Conservation (phyloP, 2,797 vertebrate species). For the Heteromormyrus szaboi region DNA sequence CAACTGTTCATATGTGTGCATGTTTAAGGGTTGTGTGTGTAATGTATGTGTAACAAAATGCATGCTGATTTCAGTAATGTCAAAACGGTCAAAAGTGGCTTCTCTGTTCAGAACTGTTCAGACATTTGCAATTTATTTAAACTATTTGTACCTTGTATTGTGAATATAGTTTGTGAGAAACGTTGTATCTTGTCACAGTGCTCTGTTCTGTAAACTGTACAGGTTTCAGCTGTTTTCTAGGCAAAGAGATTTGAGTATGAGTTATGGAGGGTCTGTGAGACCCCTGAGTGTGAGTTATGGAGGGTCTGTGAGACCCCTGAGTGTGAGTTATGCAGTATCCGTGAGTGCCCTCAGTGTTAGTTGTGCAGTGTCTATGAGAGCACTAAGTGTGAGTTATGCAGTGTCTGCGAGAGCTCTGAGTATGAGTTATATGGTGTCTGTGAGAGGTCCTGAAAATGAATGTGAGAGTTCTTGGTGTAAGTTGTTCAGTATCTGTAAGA, state of each 20-base stretch:
- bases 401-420: not conserved
- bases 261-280: not conserved
- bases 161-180: not conserved
- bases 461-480: not conserved
- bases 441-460: conserved; percentile 36
- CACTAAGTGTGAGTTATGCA: not conserved
- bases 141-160: not conserved
- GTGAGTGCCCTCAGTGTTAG: not conserved
- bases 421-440: conserved; percentile 29
- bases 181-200: not conserved
- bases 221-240: not conserved
- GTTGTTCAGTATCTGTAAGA: not conserved
- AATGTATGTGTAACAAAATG: not conserved
- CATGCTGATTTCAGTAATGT: not conserved
- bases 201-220: not conserved
- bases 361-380: not conserved
- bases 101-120: not conserved
- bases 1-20: not conserved
- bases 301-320: not conserved
- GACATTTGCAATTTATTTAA: not conserved
- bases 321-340: not conserved
- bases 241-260: not conserved
- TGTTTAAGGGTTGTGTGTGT: not conserved
- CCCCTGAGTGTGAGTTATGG: not conserved
- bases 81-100: not conserved